phyloP scores from a whole-genome alignment of 2,797 vertebrate species.

The Lepus townsendii region DNA sequence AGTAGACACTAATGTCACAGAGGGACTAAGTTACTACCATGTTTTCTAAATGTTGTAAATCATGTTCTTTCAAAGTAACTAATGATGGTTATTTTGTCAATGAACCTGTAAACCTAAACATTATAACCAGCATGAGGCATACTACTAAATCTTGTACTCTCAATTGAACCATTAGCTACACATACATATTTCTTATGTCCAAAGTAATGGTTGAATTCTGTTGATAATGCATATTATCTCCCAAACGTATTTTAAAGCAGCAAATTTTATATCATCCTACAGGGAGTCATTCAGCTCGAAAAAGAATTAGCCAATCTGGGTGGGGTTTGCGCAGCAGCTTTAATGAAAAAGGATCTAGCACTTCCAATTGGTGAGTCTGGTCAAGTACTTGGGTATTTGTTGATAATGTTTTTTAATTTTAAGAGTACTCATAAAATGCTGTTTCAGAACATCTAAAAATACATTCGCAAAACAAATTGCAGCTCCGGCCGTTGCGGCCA shows the following conservation, averaged over 20 bases:
- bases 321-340: slow-evolving; percentile 97
- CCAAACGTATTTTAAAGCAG: slow-evolving; percentile 38
- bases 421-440: background rate
- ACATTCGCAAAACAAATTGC: slow-evolving; percentile 29
- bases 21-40: background rate
- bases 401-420: slow-evolving; percentile 10
- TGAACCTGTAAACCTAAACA: background rate
- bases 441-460: slow-evolving; percentile 6
- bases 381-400: background rate
- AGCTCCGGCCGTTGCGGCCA: too few species aligned
- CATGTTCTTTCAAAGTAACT: slow-evolving; percentile 18
- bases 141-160: slow-evolving; percentile 28
- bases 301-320: slow-evolving; percentile 98
- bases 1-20: background rate
- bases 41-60: slow-evolving; percentile 51
- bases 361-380: slow-evolving; percentile 94
- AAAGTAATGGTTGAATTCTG: background rate
- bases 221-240: background rate
- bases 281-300: slow-evolving; percentile 98
- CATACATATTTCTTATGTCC: slow-evolving; percentile 27
- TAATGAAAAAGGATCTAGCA: slow-evolving; percentile 99
- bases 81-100: slow-evolving; percentile 29
- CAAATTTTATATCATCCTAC: slow-evolving; percentile 81
- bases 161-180: slow-evolving; percentile 9
- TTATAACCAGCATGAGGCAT: background rate